Evolutionary conservation across 2,888 invertebrate species (phyloP).

Genomic region (Latrodectus elegans): DNA sequence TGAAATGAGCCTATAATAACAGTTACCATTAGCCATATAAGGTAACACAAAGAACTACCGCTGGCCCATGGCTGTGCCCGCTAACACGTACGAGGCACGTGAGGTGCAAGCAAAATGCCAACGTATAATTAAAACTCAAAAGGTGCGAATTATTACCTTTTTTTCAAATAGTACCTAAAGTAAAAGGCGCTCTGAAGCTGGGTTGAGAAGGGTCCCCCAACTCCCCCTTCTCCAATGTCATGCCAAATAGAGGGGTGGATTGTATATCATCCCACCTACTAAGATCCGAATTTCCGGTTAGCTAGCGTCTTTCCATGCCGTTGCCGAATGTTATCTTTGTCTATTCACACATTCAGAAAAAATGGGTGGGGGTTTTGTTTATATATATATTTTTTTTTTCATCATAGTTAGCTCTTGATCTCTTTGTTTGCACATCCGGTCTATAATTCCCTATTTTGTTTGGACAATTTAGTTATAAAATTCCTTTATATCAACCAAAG

Average conservation of each 20-base stretch:
- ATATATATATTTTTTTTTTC: not conserved
- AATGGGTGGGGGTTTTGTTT: not conserved
- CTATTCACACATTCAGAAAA: not conserved
- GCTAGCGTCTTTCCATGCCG: constrained; percentile 4
- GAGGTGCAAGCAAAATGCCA: constrained; percentile 62
- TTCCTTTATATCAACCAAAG: too few relatives aligned
- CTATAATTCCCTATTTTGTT: not conserved
- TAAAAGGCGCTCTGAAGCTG: too few relatives aligned
- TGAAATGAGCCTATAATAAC: constrained; percentile 39
- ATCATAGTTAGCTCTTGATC: not conserved
- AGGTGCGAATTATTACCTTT: constrained; percentile 70
- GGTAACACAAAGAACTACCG: constrained; percentile 50
- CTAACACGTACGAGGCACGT: constrained; percentile 60
- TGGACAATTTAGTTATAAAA: not conserved
- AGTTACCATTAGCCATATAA: constrained; percentile 38
- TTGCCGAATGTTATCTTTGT: constrained; percentile 28
- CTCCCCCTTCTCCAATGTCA: constrained; percentile 5
- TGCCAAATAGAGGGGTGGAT: constrained; percentile 53
- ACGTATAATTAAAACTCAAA: constrained; percentile 70
- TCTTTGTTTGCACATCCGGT: constrained; percentile 2
- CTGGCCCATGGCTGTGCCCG: constrained; percentile 25
- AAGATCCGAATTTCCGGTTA: constrained; percentile 26
- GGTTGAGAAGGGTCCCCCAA: not conserved
- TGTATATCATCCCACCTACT: constrained; percentile 56
- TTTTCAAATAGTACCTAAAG: not conserved